Percentiles rank a stretch among this genome's conserved stretches.
These are phyloP conservation scores for Pristiophorus japonicus DNA, from an alignment of 2,113 vertebrate species.

Conservation along the genomic window DNA sequence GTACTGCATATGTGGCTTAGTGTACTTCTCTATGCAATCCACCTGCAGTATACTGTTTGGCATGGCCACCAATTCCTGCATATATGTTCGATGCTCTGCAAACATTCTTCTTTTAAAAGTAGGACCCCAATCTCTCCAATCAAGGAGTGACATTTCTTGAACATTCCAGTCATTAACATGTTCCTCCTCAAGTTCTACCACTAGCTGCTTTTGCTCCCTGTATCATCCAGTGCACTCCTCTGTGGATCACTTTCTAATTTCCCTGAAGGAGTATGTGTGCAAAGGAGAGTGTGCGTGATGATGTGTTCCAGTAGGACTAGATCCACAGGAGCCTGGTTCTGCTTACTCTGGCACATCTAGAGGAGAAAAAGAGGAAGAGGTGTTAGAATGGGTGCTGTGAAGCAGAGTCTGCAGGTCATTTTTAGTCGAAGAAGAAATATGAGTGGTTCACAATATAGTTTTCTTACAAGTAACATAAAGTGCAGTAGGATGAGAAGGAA, in stretches of 20 bases:
- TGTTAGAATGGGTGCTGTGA: background rate
- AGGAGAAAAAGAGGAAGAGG: background rate
- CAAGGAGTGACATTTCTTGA: background rate
- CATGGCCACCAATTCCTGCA: background rate
- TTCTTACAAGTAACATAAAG: background rate
- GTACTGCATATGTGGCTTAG: background rate
- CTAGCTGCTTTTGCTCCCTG: background rate
- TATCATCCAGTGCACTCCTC: background rate
- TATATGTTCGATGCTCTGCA: background rate
- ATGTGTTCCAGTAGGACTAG: background rate
- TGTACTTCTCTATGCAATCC: background rate
- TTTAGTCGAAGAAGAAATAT: background rate
- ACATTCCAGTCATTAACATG: background rate
- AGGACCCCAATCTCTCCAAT: background rate
- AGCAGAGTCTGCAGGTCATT: background rate
- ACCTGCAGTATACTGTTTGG: background rate
- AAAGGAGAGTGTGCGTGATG: background rate
- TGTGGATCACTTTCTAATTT: background rate
- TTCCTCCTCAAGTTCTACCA: background rate
- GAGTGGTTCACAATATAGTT: background rate
- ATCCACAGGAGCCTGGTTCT: background rate
- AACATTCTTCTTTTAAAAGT: background rate
- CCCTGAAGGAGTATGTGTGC: background rate
- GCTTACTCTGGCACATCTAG: background rate
- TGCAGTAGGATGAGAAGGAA: background rate